Percentiles rank a stretch among this genome's conserved stretches.
These are phyloP conservation scores for Tachystola acroxantha DNA, from an alignment of 2,888 invertebrate genomes.

Conservation along the genomic window DNA sequence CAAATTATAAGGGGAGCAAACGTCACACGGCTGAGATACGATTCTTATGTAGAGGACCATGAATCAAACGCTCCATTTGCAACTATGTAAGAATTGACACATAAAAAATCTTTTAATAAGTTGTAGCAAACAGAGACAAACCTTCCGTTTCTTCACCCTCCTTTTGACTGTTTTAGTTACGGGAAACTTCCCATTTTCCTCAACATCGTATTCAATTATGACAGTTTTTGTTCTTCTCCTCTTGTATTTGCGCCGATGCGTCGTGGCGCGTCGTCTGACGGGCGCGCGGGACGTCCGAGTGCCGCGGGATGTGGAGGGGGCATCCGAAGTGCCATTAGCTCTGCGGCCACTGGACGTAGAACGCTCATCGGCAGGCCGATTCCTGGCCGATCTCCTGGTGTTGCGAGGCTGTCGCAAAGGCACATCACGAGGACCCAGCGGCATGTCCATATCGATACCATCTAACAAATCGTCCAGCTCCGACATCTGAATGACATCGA, in stretches of 20 bases:
- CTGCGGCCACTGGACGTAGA: slow-evolving; percentile 39
- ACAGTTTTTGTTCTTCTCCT: slow-evolving; percentile 76
- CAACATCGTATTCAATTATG: slow-evolving; percentile 82
- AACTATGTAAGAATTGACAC: too few species aligned
- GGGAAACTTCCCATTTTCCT: slow-evolving; percentile 80
- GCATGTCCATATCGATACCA: slow-evolving; percentile 46
- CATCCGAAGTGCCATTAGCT: slow-evolving; percentile 16
- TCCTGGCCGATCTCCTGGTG: slow-evolving; percentile 26
- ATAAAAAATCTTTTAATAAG: too few species aligned
- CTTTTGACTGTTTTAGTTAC: slow-evolving; percentile 71
- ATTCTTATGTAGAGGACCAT: too few species aligned
- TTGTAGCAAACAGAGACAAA: slow-evolving; percentile 22
- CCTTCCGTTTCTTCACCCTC: slow-evolving; percentile 54
- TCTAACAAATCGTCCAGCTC: slow-evolving; percentile 66
- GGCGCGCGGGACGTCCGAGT: slow-evolving; percentile 12
- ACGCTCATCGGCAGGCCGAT: slow-evolving; percentile 27
- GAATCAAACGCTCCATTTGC: too few species aligned
- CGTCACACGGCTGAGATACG: too few species aligned
- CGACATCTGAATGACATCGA: slow-evolving; percentile 38
- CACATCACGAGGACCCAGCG: slow-evolving; percentile 37
- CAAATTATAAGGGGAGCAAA: too few species aligned
- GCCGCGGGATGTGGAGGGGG: slow-evolving; percentile 18
- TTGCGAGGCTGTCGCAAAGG: slow-evolving; percentile 22
- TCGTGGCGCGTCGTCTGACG: slow-evolving; percentile 22
- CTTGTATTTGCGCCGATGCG: slow-evolving; percentile 25